Evolutionary conservation across 1,140 invertebrate genomes (phyloP).

Genomic region (Ladona fulva): DNA sequence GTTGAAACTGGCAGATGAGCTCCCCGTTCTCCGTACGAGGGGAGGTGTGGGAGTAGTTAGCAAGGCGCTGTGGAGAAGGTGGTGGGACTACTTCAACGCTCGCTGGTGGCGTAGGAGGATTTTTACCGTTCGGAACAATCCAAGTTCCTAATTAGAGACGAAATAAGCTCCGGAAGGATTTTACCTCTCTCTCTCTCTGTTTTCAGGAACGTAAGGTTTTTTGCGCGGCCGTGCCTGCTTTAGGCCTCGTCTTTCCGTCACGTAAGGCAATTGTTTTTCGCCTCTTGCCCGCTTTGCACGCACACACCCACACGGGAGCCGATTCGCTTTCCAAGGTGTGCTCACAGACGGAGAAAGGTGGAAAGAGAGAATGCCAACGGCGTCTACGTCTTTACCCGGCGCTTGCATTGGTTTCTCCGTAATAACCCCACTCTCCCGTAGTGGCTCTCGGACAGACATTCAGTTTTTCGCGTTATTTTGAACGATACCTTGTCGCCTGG

Average conservation of each 20-base stretch:
- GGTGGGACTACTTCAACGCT: not conserved
- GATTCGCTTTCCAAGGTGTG: no score
- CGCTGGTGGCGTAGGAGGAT: not conserved
- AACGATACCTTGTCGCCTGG: no score
- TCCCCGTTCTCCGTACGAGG: not conserved
- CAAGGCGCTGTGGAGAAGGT: not conserved
- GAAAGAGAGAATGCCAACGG: no score
- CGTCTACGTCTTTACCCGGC: no score
- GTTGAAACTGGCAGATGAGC: not conserved
- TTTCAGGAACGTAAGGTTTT: no score
- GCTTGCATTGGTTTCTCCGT: no score
- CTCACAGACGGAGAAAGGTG: no score
- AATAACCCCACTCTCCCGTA: no score
- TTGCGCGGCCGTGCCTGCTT: not conserved
- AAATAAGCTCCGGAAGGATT: not conserved
- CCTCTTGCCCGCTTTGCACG: not conserved
- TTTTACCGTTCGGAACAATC: not conserved
- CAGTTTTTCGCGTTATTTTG: no score
- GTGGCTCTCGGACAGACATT: no score
- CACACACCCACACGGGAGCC: not conserved
- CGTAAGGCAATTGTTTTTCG: not conserved
- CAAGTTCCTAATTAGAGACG: slow-evolving; percentile 5
- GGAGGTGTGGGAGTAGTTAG: not conserved
- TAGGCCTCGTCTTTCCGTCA: not conserved
- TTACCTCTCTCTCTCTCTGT: no score